Evolutionary conservation across 2,888 invertebrate species (phyloP).

Genomic region (Eupithecia pulchellata): DNA sequence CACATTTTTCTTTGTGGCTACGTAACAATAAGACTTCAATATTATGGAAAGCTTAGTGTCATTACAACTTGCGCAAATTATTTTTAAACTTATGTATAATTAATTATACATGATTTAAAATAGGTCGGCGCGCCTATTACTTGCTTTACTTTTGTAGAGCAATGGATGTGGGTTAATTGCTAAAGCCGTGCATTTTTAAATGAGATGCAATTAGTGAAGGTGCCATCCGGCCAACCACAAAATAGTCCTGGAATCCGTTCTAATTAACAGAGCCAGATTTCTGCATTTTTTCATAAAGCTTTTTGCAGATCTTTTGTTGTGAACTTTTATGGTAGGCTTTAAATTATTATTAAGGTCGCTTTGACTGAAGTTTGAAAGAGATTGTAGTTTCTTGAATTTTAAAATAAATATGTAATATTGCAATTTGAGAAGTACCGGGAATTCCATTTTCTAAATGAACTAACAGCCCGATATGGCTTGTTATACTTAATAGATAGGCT

Average conservation of each 20-base stretch:
- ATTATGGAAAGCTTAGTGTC: neutral
- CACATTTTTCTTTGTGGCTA: neutral
- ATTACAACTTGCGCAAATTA: constrained; percentile 21
- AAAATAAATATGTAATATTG: no score
- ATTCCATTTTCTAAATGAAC: no score
- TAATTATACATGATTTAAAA: constrained; percentile 30
- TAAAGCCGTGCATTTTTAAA: constrained; percentile 64
- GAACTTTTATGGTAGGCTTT: constrained; percentile 31
- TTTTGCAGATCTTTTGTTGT: constrained; percentile 35
- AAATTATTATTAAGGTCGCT: neutral
- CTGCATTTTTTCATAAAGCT: constrained; percentile 41
- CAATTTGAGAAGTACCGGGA: no score
- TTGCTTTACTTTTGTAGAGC: constrained; percentile 33
- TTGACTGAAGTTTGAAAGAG: neutral
- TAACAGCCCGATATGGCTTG: no score
- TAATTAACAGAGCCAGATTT: constrained; percentile 59
- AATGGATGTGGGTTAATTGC: constrained; percentile 70
- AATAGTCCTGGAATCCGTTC: constrained; percentile 60
- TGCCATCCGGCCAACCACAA: constrained; percentile 56
- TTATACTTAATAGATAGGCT: no score
- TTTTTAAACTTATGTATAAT: constrained; percentile 18
- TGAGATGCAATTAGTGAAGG: constrained; percentile 72
- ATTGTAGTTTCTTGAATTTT: neutral
- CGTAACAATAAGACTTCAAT: neutral
- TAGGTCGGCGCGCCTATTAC: constrained; percentile 19